Base-by-base conservation (phyloP, 2,113 vertebrate genomes). In the Tragulus kanchil region DNA sequence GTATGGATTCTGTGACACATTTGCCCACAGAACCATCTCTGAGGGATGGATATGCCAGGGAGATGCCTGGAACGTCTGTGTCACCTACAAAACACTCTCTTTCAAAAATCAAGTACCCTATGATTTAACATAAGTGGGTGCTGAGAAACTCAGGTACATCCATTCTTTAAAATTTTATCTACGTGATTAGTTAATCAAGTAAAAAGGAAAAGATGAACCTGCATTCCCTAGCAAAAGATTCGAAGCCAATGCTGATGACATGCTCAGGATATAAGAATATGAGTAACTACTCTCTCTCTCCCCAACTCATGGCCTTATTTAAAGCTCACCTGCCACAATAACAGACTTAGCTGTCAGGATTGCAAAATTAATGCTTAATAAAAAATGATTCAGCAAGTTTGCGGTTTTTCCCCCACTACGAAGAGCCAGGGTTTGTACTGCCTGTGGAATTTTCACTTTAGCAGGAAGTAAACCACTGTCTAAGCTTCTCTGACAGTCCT, bases 311-410 rank as follows among this genome's bases (percentile, higher is more conserved):
- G 82, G 71, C 61, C 71, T 96, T 94, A 90, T 58, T 96, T 93
- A 98, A 98, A 91, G 19, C 17, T 77, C 67, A 42, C 50, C 64
- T 86, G 92, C 25, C 65, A 71, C 81, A 89, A 61, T 89, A 87
- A 89, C 48, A 93, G 86, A 98, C 89, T 93, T 86, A 97, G 16
- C 58, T 97, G 89, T 93, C 17, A 12, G 28, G 56, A 36, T 21
- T 91, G 59, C 89, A 95, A 92, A 97, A 93, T 62, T 84, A 96
- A 61, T 75, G 45, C 89, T 93, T 28, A 59, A 21, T 87, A 89
- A 93, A 92, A 95, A 96, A 87, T 71, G 93, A 97, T 87, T 97
- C 94, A 97, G 93, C 97, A 98, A 23, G 83, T 93, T 65, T 82
- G 25, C 54, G 77, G 45, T n/a, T 88, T 88, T 77, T 13, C 54